phyloP scores from a whole-genome alignment of 2,113 vertebrate species.

The Antechinus flavipes region DNA sequence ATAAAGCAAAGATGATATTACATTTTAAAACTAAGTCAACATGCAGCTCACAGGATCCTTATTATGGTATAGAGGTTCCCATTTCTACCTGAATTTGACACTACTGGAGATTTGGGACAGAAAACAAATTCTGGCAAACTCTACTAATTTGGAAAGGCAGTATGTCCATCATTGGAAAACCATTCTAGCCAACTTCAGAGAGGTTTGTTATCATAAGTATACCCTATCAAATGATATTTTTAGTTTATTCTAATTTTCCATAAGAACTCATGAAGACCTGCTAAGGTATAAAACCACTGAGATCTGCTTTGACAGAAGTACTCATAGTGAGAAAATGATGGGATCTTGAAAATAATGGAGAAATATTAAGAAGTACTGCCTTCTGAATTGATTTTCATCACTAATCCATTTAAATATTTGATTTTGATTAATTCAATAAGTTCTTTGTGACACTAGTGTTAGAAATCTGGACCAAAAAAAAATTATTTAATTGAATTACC shows the following conservation, averaged over 20 bases:
- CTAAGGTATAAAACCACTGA: neutral
- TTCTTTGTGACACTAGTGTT: constrained; percentile 35
- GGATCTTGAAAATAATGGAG: constrained; percentile 3
- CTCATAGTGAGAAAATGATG: neutral
- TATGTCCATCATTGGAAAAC: neutral
- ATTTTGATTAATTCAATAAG: constrained; percentile 42
- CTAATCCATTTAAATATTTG: constrained; percentile 37
- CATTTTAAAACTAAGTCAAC: neutral
- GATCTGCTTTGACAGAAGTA: neutral
- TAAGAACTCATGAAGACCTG: neutral
- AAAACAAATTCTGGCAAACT: neutral
- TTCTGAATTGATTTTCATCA: constrained; percentile 55
- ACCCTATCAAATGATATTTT: neutral
- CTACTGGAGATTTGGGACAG: neutral
- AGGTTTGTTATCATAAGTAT: neutral
- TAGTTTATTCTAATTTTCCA: neutral
- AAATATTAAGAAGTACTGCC: constrained; percentile 3
- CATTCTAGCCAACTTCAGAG: neutral
- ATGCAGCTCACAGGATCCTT: neutral
- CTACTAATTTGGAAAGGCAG: neutral
- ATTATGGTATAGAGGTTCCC: neutral
- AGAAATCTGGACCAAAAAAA: neutral
- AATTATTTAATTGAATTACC: neutral
- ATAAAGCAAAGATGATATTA: neutral
- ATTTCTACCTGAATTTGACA: neutral